A percentile compares a stretch with the other conserved stretches of the same genome.
phyloP scores from a whole-genome alignment of 2,888 invertebrate species.

The Troides helena region DNA sequence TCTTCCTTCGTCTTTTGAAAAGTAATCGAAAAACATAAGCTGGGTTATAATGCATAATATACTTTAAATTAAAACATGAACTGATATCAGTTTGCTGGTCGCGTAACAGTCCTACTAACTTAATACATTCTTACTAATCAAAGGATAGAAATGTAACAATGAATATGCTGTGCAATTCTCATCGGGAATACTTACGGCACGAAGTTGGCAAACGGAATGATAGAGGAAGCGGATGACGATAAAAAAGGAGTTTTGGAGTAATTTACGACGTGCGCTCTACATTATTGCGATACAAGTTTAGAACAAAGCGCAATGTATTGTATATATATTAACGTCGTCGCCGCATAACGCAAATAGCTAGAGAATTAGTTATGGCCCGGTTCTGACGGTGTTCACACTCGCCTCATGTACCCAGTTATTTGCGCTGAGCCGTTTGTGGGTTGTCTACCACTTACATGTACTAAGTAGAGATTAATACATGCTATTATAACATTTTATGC shows the following conservation, averaged over 20 bases:
- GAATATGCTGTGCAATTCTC: constrained; percentile 10
- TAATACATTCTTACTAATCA: neutral
- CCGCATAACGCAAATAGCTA: constrained; percentile 20
- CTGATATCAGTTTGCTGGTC: too few relatives aligned
- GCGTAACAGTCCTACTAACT: neutral
- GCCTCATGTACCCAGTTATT: constrained; percentile 13
- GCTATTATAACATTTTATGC: neutral
- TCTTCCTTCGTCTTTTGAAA: neutral
- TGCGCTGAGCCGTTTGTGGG: constrained; percentile 3
- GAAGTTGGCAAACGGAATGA: constrained; percentile 23
- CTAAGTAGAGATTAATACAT: neutral
- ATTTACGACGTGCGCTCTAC: constrained; percentile 10
- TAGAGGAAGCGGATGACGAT: constrained; percentile 22
- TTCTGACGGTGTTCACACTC: constrained; percentile 1
- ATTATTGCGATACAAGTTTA: constrained; percentile 19
- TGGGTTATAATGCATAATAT: neutral
- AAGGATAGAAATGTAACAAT: constrained; percentile 9
- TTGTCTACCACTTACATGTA: neutral
- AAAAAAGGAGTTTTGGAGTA: constrained; percentile 21
- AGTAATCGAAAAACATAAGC: neutral
- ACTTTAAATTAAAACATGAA: neutral
- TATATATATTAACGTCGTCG: neutral
- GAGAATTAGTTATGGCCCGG: constrained; percentile 20
- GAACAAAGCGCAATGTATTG: constrained; percentile 18
- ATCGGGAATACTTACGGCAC: constrained; percentile 8